phyloP scores from a whole-genome alignment of 2,113 vertebrate genomes.

The Eurystomus gularis region DNA sequence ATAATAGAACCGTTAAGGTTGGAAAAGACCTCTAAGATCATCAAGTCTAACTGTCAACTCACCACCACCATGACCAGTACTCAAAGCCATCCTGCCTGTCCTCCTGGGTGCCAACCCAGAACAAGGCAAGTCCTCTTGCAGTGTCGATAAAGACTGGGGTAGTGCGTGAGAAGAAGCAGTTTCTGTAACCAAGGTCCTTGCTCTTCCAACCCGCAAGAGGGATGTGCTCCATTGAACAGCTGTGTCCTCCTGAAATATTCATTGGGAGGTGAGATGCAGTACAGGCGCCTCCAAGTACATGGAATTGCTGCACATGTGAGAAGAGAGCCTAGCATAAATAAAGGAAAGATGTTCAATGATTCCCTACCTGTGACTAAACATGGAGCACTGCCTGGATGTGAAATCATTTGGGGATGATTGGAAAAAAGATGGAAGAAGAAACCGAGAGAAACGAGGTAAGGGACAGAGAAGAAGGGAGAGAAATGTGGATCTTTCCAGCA shows the following conservation, averaged over 20 bases:
- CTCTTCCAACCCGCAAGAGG: accelerated
- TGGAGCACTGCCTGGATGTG: not conserved
- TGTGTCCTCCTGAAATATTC: not conserved
- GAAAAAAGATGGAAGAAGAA: not conserved
- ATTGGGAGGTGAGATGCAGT: not conserved
- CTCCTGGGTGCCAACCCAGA: not conserved
- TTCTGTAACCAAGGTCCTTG: not conserved
- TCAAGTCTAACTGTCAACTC: too few species aligned
- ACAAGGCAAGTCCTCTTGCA: too few species aligned
- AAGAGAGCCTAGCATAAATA: not conserved
- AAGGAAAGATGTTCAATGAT: not conserved
- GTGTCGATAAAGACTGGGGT: too few species aligned
- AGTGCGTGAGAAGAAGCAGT: accelerated
- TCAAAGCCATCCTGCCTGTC: accelerated
- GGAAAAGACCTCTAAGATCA: too few species aligned
- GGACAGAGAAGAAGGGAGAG: not conserved
- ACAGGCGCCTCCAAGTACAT: not conserved
- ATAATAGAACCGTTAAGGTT: too few species aligned
- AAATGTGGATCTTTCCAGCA: not conserved
- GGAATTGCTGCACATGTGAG: accelerated
- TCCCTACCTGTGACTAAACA: not conserved
- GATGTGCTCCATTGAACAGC: not conserved
- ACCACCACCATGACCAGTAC: too few species aligned
- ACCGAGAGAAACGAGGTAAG: not conserved
- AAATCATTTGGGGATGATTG: not conserved